Conservation (phyloP, 2,113 vertebrate genomes). For the Sigmodon hispidus region DNA sequence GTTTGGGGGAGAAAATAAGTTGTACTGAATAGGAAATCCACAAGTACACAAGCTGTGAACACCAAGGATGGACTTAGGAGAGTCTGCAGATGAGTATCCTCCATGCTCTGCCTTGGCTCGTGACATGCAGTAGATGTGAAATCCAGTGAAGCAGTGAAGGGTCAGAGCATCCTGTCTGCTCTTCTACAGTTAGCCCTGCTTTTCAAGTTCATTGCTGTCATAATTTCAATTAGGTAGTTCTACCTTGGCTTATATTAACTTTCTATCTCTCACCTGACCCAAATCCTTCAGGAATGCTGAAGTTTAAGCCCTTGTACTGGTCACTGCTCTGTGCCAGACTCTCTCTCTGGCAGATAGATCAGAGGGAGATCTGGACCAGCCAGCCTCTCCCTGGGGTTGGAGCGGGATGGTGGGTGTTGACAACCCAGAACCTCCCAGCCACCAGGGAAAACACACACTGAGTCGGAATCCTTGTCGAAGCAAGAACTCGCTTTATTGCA, state of each 20-base stretch:
- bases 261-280: neutral
- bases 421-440: too few relatives aligned
- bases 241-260: neutral
- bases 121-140: neutral
- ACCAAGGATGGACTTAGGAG: neutral
- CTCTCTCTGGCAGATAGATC: too few relatives aligned
- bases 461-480: too few relatives aligned
- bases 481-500: too few relatives aligned
- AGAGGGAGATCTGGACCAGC: too few relatives aligned
- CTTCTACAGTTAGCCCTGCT: neutral
- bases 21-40: neutral
- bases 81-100: neutral
- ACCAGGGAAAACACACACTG: too few relatives aligned
- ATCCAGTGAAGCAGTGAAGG: neutral
- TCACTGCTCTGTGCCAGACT: too few relatives aligned
- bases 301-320: neutral
- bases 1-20: neutral
- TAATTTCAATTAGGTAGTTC: neutral
- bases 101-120: neutral
- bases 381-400: too few relatives aligned
- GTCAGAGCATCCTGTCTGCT: neutral
- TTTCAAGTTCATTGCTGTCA: neutral
- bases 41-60: neutral
- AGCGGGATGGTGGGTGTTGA: too few relatives aligned
- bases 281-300: neutral